phyloP scores from a whole-genome alignment of 2,797 vertebrate species.

The Xenopus petersii region DNA sequence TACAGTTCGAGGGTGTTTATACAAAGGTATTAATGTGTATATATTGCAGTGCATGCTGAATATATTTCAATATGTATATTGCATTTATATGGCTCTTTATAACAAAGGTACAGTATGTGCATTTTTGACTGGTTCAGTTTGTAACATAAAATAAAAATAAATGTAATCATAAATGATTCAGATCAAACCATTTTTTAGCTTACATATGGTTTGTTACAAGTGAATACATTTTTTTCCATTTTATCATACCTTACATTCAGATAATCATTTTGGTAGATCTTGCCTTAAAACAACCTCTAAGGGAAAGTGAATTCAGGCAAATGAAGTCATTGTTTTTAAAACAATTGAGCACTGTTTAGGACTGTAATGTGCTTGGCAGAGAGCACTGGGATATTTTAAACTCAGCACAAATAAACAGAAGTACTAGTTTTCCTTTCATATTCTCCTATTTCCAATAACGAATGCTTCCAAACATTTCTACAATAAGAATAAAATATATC shows the following conservation, averaged over 20 bases:
- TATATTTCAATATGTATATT: no score
- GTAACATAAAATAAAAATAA: no score
- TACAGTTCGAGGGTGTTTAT: no score
- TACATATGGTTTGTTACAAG: no score
- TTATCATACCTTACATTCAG: background rate
- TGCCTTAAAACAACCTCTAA: conserved; percentile 25
- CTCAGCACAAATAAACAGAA: conserved; percentile 51
- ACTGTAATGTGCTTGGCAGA: conserved; percentile 38
- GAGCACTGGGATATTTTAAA: conserved; percentile 56
- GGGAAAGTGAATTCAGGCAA: conserved; percentile 33
- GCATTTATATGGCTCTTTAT: no score
- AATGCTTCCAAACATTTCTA: conserved; percentile 32
- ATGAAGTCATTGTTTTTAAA: conserved; percentile 36
- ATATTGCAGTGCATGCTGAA: no score
- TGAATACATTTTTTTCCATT: no score
- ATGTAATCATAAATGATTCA: no score
- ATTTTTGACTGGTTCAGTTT: no score
- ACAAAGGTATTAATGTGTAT: no score
- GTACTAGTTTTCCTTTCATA: conserved; percentile 49
- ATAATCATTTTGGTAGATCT: conserved; percentile 9
- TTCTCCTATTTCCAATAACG: conserved; percentile 54
- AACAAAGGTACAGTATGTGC: no score
- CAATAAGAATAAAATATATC: background rate
- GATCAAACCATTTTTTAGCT: no score
- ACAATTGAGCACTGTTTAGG: conserved; percentile 42